phyloP scores from a whole-genome alignment of 1,140 invertebrate species.

The Homalodisca vitripennis region DNA sequence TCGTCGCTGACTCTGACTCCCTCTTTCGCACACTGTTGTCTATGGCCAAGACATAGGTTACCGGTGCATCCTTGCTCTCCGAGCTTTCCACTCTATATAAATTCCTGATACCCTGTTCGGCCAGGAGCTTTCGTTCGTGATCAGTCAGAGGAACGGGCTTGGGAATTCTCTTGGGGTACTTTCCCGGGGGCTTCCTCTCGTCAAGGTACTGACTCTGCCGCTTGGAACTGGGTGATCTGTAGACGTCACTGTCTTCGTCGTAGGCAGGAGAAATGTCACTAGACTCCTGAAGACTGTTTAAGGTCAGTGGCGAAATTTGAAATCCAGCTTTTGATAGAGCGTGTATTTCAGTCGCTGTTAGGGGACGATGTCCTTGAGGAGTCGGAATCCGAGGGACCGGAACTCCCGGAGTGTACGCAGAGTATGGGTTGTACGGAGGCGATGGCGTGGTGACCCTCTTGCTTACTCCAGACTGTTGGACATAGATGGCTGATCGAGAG shows the following conservation, averaged over 20 bases:
- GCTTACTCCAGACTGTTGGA: slow-evolving; percentile 5
- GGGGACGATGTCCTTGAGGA: slow-evolving; percentile 32
- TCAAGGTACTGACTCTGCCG: slow-evolving; percentile 44
- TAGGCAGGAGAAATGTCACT: slow-evolving; percentile 37
- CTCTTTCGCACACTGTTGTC: slow-evolving; percentile 31
- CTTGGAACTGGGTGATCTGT: slow-evolving; percentile 39
- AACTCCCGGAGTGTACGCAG: neutral
- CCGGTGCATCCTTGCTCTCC: slow-evolving; percentile 33
- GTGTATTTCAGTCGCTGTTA: slow-evolving; percentile 48
- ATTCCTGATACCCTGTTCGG: slow-evolving; percentile 49
- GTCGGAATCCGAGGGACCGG: slow-evolving; percentile 20
- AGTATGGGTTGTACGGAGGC: slow-evolving; percentile 9
- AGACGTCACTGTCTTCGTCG: slow-evolving; percentile 39
- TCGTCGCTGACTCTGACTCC: slow-evolving; percentile 10
- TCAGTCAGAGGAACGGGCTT: slow-evolving; percentile 46
- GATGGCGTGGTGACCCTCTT: slow-evolving; percentile 1
- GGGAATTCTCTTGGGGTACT: slow-evolving; percentile 45
- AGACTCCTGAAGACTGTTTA: slow-evolving; percentile 19
- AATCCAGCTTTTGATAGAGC: slow-evolving; percentile 49
- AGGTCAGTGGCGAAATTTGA: slow-evolving; percentile 47
- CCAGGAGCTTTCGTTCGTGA: slow-evolving; percentile 42
- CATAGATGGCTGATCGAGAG: slow-evolving; percentile 31
- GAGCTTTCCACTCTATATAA: slow-evolving; percentile 43
- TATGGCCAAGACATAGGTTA: slow-evolving; percentile 37
- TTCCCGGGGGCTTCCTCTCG: slow-evolving; percentile 43